These are phyloP conservation scores for Chloroceryle inda DNA, from an alignment of 2,797 vertebrate species.

Conservation along the genomic window DNA sequence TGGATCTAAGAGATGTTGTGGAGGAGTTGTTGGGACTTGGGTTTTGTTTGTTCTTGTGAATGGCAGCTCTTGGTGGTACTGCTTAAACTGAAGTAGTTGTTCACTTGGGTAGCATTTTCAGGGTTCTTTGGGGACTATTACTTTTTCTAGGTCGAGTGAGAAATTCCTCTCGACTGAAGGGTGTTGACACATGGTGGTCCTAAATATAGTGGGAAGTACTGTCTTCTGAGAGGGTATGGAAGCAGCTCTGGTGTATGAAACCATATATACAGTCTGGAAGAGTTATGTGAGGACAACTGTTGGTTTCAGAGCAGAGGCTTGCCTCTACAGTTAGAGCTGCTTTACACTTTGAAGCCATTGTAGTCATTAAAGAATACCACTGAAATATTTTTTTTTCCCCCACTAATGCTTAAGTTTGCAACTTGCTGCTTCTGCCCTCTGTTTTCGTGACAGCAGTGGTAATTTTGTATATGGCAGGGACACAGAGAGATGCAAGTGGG, in stretches of 20 bases:
- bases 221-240: conserved; percentile 32
- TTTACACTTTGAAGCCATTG: neutral
- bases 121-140: neutral
- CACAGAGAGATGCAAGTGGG: neutral
- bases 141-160: conserved; percentile 34
- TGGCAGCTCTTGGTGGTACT: neutral
- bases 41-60: neutral
- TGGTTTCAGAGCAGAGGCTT: conserved; percentile 21
- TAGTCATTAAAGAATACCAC: neutral
- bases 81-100: neutral
- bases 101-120: neutral
- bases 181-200: conserved; percentile 39
- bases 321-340: neutral
- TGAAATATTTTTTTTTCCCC: neutral
- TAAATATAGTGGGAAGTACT: conserved; percentile 62
- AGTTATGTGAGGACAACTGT: conserved; percentile 26
- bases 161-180: conserved; percentile 28
- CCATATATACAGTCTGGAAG: conserved; percentile 8
- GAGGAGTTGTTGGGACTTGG: neutral
- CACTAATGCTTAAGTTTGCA: neutral
- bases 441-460: neutral
- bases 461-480: neutral
- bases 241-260: conserved; percentile 34
- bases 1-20: neutral
- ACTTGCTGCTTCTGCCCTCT: neutral